These are phyloP conservation scores for Watsonalla binaria DNA, from an alignment of 2,888 invertebrate genomes.

Conservation along the genomic window DNA sequence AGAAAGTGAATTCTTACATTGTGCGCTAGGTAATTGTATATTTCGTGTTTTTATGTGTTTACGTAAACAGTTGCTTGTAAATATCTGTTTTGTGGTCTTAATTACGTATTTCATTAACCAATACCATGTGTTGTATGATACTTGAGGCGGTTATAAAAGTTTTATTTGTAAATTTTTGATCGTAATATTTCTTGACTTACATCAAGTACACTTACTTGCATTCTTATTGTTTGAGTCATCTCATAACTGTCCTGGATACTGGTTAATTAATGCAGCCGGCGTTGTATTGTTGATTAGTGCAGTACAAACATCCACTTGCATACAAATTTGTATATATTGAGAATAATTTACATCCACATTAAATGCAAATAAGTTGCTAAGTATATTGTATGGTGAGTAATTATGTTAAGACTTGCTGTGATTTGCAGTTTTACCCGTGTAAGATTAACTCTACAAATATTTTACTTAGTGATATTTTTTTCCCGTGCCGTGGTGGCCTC, in stretches of 20 bases:
- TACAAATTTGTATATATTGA: too few species aligned
- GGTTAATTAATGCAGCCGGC: not conserved
- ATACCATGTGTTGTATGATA: not conserved
- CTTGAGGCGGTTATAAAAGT: not conserved
- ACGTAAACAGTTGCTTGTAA: slow-evolving; percentile 10
- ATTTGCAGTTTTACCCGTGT: too few species aligned
- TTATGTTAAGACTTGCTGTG: too few species aligned
- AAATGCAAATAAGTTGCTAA: too few species aligned
- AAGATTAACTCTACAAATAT: too few species aligned
- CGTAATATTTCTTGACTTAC: not conserved
- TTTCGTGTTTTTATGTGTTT: not conserved
- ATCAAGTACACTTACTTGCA: not conserved
- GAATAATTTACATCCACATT: too few species aligned
- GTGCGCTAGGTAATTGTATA: slow-evolving; percentile 10
- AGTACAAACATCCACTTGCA: not conserved
- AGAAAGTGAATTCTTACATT: slow-evolving; percentile 19
- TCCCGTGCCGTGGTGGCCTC: too few species aligned
- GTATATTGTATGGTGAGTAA: too few species aligned
- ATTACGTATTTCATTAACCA: slow-evolving; percentile 12
- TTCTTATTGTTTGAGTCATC: not conserved
- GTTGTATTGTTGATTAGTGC: not conserved
- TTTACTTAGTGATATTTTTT: too few species aligned
- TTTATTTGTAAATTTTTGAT: too few species aligned
- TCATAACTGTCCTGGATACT: not conserved
- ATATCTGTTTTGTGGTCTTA: not conserved